Conservation (phyloP, 2,797 vertebrate species). For the Petrocephalus schoutedeni region DNA sequence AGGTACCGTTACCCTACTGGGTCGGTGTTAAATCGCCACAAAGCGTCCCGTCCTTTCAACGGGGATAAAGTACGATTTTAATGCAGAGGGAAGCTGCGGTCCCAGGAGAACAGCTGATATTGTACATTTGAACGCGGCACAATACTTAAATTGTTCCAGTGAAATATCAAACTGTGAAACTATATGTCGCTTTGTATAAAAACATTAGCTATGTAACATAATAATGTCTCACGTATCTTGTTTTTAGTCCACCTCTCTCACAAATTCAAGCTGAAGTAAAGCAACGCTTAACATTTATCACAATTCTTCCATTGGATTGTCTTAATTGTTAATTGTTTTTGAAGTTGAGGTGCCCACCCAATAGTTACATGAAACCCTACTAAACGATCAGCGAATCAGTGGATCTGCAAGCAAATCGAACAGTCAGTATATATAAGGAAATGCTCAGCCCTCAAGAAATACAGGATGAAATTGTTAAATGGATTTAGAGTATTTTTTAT, state of each 20-base stretch:
- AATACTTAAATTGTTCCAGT: slow-evolving; percentile 1
- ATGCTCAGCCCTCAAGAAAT: neutral
- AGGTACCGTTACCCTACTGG: neutral
- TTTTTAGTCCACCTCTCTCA: neutral
- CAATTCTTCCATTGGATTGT: neutral
- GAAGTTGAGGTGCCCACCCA: too few species aligned
- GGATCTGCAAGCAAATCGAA: neutral
- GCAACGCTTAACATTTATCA: neutral
- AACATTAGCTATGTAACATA: neutral
- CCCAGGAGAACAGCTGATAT: neutral
- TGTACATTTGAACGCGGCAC: neutral
- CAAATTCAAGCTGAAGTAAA: neutral
- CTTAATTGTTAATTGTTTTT: neutral
- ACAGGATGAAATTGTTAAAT: too few species aligned
- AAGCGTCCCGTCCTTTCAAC: neutral
- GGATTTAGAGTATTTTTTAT: too few species aligned
- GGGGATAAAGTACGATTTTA: neutral
- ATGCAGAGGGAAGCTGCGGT: neutral
- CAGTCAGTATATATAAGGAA: neutral
- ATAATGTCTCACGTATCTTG: neutral
- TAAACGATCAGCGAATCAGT: neutral
- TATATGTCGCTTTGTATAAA: neutral
- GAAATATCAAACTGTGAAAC: slow-evolving; percentile 5
- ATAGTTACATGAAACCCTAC: neutral
- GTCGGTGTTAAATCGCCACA: neutral